Base-by-base conservation (phyloP, 30 jellyfish, hydroid and myxozoan species). In the Chironex yamaguchii region DNA sequence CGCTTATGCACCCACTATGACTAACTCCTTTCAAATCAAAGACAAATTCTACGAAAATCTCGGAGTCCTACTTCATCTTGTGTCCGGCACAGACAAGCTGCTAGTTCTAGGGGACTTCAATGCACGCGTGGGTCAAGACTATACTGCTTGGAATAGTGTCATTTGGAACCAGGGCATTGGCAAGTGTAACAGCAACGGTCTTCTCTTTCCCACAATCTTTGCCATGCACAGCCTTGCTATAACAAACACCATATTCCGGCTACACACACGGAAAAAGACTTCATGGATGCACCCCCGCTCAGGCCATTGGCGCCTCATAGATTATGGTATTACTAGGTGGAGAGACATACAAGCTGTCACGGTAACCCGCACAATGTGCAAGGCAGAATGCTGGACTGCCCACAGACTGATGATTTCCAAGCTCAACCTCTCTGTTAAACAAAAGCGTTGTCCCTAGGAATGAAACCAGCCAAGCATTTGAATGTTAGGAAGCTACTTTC, bases 251-350 rank as follows among this genome's bases (percentile, higher is more conserved):
- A 2, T 51, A 52, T 83, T 69, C 71, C 34, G 63, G 29, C 70
- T 81, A 14, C 86, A 75, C 3, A 36, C 58, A 4, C 74, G 81
- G 2, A 29, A 67, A 34, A 68, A 49, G 71, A 36, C 67, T 22
- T 14, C 81, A 3, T 83, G 90, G 89, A 83, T 36, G 89, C 90
- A 83, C 52, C 93, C 90, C 6, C 1, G 93, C 1, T 83, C 93
- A 1, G 34, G 36, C 21, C 93, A 83, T 62, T 83, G 93, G 93
- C 93, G 53, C 34, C 90, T 70, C 9, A 1, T 65, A 3, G 92
- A 81, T 70, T 72, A 71, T 34, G 75, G 35, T 3, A 22, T 73
- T 4, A 30, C 29, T 1, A 62, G 93, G 6, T 6, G 51, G 62
- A 20, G 29, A 2, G 77, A 64, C 25, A 64, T 1, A 21, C 11